Percentiles rank a stretch among this genome's conserved stretches.
Conservation (phyloP, 1,140 invertebrate genomes). For the Anthonomus grandis region DNA sequence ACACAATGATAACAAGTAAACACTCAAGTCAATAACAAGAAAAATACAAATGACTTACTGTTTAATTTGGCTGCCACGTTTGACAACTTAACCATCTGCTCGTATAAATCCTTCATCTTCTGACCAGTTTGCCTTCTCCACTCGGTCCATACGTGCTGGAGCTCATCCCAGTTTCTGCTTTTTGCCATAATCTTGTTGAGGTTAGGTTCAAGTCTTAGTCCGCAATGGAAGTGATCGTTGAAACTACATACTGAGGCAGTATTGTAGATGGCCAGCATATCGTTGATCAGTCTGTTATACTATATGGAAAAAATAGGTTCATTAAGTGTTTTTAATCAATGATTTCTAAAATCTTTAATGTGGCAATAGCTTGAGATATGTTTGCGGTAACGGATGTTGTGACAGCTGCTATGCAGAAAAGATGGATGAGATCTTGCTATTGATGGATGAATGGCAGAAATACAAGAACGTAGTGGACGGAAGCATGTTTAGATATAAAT, state of each 20-base stretch:
- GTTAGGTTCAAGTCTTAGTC: conserved; percentile 77
- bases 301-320: no score
- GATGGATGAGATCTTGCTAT: no score
- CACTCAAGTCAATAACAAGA: conserved; percentile 7
- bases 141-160: conserved; percentile 82
- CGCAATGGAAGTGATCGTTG: conserved; percentile 77
- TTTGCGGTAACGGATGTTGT: no score
- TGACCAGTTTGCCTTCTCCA: conserved; percentile 79
- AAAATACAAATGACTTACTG: conserved; percentile 59
- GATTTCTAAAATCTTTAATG: no score
- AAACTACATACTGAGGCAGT: conserved; percentile 80
- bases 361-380: no score
- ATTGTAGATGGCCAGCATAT: conserved; percentile 86
- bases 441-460: no score
- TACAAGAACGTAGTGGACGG: no score
- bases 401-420: no score
- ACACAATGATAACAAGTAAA: conserved; percentile 32
- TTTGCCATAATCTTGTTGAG: conserved; percentile 64
- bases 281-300: conserved; percentile 82
- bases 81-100: conserved; percentile 76
- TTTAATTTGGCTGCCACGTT: conserved; percentile 85
- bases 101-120: conserved; percentile 76
- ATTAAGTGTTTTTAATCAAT: no score
- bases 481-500: no score
- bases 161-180: conserved; percentile 79